Evolutionary conservation across 1,140 invertebrate genomes (phyloP).

Genomic region (Scaptomyza graminum): DNA sequence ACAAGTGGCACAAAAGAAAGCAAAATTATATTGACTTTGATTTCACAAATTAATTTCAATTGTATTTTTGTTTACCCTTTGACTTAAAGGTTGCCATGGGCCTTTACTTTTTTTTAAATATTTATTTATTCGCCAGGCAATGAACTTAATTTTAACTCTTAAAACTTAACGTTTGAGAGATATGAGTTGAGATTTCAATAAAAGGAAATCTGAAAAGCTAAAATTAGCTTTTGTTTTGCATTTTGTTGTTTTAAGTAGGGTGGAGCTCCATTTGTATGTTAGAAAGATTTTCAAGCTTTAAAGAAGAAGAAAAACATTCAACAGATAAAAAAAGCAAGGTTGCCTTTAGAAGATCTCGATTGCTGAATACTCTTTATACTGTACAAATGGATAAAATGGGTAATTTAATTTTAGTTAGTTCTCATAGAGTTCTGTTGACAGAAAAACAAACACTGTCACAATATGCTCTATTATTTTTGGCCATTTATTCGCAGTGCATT

Average conservation of each 20-base stretch:
- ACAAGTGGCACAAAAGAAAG: slow-evolving; percentile 64
- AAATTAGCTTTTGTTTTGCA: background rate
- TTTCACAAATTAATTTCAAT: slow-evolving; percentile 67
- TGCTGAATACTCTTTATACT: no score
- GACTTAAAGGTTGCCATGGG: slow-evolving; percentile 28
- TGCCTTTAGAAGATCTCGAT: no score
- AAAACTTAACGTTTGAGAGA: background rate
- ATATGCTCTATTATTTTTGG: no score
- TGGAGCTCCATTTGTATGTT: no score
- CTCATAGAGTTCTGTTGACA: no score
- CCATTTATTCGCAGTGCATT: background rate
- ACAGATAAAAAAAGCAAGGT: no score
- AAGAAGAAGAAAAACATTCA: no score
- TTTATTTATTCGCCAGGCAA: background rate
- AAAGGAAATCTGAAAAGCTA: background rate
- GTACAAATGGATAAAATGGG: no score
- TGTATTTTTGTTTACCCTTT: slow-evolving; percentile 19
- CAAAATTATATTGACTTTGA: slow-evolving; percentile 80
- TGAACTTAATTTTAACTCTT: slow-evolving; percentile 6
- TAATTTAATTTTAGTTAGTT: no score
- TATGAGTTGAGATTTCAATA: slow-evolving; percentile 13
- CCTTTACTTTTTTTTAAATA: background rate
- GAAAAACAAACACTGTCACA: no score
- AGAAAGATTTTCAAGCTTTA: no score
- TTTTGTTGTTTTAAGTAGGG: background rate